A percentile compares a stretch with the other conserved stretches of the same genome.
These are phyloP conservation scores for Pangasius mekongensis DNA, from an alignment of 2,797 vertebrate genomes.

Conservation along the genomic window DNA sequence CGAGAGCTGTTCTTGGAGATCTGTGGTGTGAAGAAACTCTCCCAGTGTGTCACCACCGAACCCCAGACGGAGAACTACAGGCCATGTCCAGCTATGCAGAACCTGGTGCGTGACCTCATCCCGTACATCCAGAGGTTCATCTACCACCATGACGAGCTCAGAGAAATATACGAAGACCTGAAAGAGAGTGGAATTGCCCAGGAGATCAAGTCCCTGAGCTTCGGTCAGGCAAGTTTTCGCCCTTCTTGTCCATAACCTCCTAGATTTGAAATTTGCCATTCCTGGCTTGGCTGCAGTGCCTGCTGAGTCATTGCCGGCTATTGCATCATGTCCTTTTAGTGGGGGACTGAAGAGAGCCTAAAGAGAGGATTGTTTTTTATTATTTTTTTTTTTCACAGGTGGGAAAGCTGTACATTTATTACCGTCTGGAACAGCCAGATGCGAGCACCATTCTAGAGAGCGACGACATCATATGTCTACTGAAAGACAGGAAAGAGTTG, in stretches of 20 bases:
- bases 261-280: not conserved
- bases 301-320: slow-evolving; percentile 42
- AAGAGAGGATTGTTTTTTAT: slow-evolving; percentile 18
- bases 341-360: slow-evolving; percentile 5
- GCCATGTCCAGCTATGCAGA: slow-evolving; percentile 72
- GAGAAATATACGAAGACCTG: slow-evolving; percentile 68
- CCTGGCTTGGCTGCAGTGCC: slow-evolving; percentile 20
- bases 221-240: slow-evolving; percentile 69
- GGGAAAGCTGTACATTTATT: slow-evolving; percentile 76
- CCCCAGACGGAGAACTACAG: slow-evolving; percentile 71
- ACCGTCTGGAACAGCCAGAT: slow-evolving; percentile 70
- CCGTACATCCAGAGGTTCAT: slow-evolving; percentile 81
- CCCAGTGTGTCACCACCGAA: slow-evolving; percentile 68
- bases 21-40: slow-evolving; percentile 71
- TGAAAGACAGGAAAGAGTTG: slow-evolving; percentile 75
- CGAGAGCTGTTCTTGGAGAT: slow-evolving; percentile 74
- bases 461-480: slow-evolving; percentile 75
- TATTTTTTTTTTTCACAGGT: slow-evolving; percentile 67
- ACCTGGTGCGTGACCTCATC: slow-evolving; percentile 68
- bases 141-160: slow-evolving; percentile 70
- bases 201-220: slow-evolving; percentile 69
- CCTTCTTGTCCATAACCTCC: not conserved
- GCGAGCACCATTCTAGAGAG: slow-evolving; percentile 62
- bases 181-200: slow-evolving; percentile 63
- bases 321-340: slow-evolving; percentile 47